A percentile compares a stretch with the other conserved stretches of the same genome.
Evolutionary conservation across 2,888 invertebrate species (phyloP).

Genomic region (Drosophila paracracens): DNA sequence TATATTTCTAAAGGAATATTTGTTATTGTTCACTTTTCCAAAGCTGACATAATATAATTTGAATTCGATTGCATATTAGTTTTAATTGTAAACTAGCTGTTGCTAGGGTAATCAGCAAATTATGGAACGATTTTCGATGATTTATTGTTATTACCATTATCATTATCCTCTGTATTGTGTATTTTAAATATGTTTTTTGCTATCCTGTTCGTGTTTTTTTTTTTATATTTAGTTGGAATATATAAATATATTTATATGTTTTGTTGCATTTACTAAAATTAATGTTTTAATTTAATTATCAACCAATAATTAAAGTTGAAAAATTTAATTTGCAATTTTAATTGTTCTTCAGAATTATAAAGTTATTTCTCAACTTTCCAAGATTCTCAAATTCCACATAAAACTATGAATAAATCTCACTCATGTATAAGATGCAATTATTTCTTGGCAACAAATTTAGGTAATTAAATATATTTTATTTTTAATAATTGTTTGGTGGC

Average conservation of each 20-base stretch:
- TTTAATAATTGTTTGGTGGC: not conserved
- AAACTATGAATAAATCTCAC: not conserved
- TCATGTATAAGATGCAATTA: not conserved
- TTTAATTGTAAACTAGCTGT: not conserved
- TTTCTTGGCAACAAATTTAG: not conserved
- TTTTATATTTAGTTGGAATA: not conserved
- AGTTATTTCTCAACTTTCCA: not conserved
- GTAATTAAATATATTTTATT: not conserved
- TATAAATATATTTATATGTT: not conserved
- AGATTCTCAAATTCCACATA: not conserved
- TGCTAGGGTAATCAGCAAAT: not conserved
- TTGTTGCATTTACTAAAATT: not conserved
- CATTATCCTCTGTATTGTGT: not conserved
- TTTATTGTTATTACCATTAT: not conserved
- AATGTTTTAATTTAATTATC: not conserved
- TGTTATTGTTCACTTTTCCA: not conserved
- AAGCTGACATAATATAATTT: not conserved
- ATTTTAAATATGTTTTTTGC: not conserved
- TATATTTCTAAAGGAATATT: not conserved
- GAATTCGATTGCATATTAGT: not conserved
- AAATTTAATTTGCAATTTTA: not conserved
- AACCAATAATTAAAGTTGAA: not conserved
- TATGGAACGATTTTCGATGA: not conserved
- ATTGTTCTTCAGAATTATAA: not conserved
- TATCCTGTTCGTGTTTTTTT: not conserved